A percentile compares a stretch with the other conserved stretches of the same genome.
phyloP scores from a whole-genome alignment of 2,797 vertebrate genomes.

The Gallinago solitaria region DNA sequence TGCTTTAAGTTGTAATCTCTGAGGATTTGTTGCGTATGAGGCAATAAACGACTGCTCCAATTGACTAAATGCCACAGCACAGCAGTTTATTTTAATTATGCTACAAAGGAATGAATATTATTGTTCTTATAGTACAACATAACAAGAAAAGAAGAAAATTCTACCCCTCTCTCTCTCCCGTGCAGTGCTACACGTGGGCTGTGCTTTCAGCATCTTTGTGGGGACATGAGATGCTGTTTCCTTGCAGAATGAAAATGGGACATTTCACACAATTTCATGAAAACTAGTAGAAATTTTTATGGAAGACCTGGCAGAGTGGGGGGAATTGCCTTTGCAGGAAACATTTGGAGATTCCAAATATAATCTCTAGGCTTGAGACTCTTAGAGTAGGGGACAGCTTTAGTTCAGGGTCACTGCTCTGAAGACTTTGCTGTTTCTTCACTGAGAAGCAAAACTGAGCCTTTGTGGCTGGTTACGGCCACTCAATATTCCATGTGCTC shows the following conservation, averaged over 20 bases:
- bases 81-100: conserved; percentile 66
- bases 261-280: not conserved
- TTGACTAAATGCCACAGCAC: conserved; percentile 52
- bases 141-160: conserved; percentile 13
- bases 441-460: too few relatives aligned
- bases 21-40: conserved; percentile 40
- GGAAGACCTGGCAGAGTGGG: rapidly evolving
- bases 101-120: conserved; percentile 36
- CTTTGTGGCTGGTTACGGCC: not conserved
- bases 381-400: not conserved
- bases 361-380: rapidly evolving
- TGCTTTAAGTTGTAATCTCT: not conserved
- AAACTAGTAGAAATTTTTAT: not conserved
- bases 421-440: not conserved
- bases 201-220: not conserved
- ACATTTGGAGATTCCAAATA: not conserved
- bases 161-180: not conserved
- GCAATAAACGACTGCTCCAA: conserved; percentile 41
- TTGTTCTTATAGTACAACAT: conserved; percentile 24
- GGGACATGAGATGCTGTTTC: not conserved
- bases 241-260: not conserved
- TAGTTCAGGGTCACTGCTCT: not conserved
- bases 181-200: not conserved
- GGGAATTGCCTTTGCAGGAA: not conserved
- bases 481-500: not conserved